Conservation (phyloP, 2,113 vertebrate genomes). For the Ariopsis seemanni region DNA sequence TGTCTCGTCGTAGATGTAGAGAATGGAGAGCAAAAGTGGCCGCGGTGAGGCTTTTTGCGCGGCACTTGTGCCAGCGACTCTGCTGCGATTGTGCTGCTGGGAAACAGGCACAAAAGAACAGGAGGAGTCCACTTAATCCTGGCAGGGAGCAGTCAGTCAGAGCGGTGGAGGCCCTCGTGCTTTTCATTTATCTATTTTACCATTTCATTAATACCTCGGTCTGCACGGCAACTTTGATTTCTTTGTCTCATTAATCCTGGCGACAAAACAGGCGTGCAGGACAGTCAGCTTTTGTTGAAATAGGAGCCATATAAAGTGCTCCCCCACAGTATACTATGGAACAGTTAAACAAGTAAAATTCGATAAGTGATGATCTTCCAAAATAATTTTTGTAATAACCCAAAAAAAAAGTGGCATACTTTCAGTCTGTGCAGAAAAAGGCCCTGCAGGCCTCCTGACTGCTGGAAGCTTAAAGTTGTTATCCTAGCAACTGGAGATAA, state of each 20-base stretch:
- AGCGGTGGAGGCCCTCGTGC: conserved; percentile 50
- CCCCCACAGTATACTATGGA: conserved; percentile 21
- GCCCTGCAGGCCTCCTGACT: conserved; percentile 58
- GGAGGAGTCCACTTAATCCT: conserved; percentile 72
- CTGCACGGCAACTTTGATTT: conserved; percentile 51
- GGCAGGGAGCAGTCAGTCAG: conserved; percentile 60
- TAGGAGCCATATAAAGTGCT: conserved; percentile 9
- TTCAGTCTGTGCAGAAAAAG: conserved; percentile 51
- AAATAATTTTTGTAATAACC: conserved; percentile 59
- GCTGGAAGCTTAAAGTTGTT: conserved; percentile 67
- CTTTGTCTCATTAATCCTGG: conserved; percentile 65
- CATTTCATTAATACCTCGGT: conserved; percentile 66
- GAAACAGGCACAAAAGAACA: conserved; percentile 70
- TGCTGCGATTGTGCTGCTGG: conserved; percentile 54
- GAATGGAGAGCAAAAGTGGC: conserved; percentile 40
- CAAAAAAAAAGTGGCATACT: conserved; percentile 45
- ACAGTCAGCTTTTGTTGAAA: conserved; percentile 30
- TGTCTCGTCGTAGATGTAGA: conserved; percentile 26
- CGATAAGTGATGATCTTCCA: conserved; percentile 39
- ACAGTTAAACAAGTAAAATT: conserved; percentile 32
- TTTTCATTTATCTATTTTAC: conserved; percentile 58
- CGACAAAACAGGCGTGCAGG: conserved; percentile 61
- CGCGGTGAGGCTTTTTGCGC: conserved; percentile 30
- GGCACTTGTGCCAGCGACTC: conserved; percentile 49
- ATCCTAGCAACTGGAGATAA: conserved; percentile 69